phyloP scores from a whole-genome alignment of 1,140 invertebrate genomes.

The Lysiphlebus fabarum region DNA sequence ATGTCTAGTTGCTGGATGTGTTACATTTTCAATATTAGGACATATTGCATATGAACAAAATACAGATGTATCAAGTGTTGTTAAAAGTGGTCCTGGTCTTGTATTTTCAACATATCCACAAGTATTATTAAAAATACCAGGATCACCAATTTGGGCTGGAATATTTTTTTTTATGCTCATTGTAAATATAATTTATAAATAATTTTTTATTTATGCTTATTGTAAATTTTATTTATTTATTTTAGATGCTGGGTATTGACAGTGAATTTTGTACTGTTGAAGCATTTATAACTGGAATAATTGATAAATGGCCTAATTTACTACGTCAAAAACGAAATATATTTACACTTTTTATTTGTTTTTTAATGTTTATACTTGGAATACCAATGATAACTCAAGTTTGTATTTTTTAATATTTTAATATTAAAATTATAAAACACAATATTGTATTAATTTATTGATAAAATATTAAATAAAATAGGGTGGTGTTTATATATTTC shows the following conservation, averaged over 20 bases:
- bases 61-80: constrained; percentile 57
- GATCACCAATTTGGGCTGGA: constrained; percentile 61
- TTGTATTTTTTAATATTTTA: too few species aligned
- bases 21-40: constrained; percentile 65
- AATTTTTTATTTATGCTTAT: background rate
- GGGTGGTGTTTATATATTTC: constrained; percentile 72
- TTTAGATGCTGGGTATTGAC: constrained; percentile 60
- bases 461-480: too few species aligned
- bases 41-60: constrained; percentile 60
- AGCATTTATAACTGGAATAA: constrained; percentile 62
- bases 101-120: constrained; percentile 69
- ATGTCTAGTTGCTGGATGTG: constrained; percentile 61
- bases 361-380: constrained; percentile 64
- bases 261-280: constrained; percentile 65
- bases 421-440: too few species aligned
- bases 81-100: constrained; percentile 64
- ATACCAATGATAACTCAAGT: constrained; percentile 71
- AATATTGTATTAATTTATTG: too few species aligned
- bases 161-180: constrained; percentile 67
- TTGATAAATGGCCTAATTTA: constrained; percentile 61
- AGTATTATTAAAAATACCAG: constrained; percentile 64
- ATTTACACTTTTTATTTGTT: constrained; percentile 62
- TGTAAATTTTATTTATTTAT: background rate
- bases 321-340: constrained; percentile 58
- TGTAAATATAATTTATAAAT: too few species aligned